These are phyloP conservation scores for Euura lappo DNA, from an alignment of 1,140 invertebrate genomes.

Conservation along the genomic window DNA sequence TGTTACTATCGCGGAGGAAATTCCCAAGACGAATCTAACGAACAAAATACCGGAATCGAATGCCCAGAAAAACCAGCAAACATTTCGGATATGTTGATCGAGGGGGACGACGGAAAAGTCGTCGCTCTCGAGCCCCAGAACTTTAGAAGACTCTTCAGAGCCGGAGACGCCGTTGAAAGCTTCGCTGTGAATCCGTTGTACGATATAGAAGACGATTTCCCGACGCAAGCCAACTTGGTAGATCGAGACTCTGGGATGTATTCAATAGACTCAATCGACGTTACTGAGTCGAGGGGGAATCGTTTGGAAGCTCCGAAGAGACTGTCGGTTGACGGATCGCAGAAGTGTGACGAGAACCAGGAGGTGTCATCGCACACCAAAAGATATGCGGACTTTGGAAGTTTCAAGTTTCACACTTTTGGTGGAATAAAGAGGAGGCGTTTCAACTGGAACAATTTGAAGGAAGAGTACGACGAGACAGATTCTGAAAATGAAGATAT, in stretches of 20 bases:
- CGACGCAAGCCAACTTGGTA: not conserved
- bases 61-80: not conserved
- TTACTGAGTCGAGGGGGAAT: slow-evolving; percentile 3
- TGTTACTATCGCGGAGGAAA: slow-evolving; percentile 18
- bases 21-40: slow-evolving; percentile 14
- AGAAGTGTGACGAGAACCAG: slow-evolving; percentile 18
- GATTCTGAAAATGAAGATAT: slow-evolving; percentile 20
- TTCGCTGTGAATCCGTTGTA: slow-evolving; percentile 15
- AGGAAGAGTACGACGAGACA: slow-evolving; percentile 9
- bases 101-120: not conserved
- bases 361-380: slow-evolving; percentile 23
- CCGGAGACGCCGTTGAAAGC: slow-evolving; percentile 1
- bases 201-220: slow-evolving; percentile 5
- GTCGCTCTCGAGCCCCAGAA: not conserved
- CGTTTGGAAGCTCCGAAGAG: not conserved
- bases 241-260: slow-evolving; percentile 42
- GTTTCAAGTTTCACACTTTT: slow-evolving; percentile 43
- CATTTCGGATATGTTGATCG: slow-evolving; percentile 3
- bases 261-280: slow-evolving; percentile 36
- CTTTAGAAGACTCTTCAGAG: slow-evolving; percentile 4
- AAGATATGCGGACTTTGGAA: slow-evolving; percentile 34
- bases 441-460: not conserved
- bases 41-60: not conserved
- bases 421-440: slow-evolving; percentile 38
- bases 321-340: slow-evolving; percentile 5